Conservation (phyloP, 2,113 vertebrate genomes). For the Grammomys surdaster region DNA sequence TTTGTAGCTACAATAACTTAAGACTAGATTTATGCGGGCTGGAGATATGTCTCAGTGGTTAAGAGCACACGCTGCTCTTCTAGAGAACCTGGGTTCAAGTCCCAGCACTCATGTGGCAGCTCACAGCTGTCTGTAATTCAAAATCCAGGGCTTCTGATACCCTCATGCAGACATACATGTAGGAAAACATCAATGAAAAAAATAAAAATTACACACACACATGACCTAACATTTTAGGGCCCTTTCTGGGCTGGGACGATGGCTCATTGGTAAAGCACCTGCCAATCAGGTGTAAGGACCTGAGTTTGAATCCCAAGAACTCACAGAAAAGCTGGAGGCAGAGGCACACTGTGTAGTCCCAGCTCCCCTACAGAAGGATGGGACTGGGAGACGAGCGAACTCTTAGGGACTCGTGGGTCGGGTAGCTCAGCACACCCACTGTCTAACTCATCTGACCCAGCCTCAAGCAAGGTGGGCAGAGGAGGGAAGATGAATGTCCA, state of each 20-base stretch:
- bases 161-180: no score
- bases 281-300: neutral
- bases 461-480: neutral
- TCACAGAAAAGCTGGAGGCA: neutral
- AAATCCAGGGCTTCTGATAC: no score
- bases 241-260: neutral
- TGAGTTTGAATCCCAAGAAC: neutral
- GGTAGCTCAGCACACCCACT: no score
- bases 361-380: neutral
- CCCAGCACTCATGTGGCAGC: no score
- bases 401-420: no score
- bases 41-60: no score
- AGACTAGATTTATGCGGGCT: neutral
- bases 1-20: neutral
- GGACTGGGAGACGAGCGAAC: neutral
- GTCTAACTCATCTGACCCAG: neutral
- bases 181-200: no score
- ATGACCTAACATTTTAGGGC: neutral
- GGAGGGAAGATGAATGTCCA: neutral
- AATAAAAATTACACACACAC: no score
- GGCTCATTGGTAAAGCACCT: neutral
- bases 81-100: no score
- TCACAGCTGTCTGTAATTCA: no score
- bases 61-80: no score
- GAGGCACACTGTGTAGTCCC: neutral